Percentiles rank a stretch among this genome's conserved stretches.
phyloP scores from a whole-genome alignment of 2,888 invertebrate species.

The Chrysolina haemoptera region DNA sequence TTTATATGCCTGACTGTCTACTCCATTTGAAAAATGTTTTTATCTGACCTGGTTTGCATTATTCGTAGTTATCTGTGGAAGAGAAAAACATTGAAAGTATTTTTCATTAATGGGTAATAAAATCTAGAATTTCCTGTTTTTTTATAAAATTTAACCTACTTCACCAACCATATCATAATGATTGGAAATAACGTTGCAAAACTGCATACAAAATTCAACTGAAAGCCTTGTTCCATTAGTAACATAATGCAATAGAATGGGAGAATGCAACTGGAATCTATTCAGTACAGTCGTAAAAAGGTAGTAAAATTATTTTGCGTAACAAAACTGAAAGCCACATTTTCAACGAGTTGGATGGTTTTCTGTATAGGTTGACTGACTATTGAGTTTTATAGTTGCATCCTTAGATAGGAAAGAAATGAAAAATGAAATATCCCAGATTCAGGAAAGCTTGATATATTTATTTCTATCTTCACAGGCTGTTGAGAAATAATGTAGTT shows the following conservation, averaged over 20 bases:
- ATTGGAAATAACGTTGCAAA: neutral
- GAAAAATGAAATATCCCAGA: too few species aligned
- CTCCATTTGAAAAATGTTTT: neutral
- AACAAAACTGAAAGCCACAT: neutral
- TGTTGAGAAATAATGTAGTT: too few species aligned
- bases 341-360: neutral
- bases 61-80: neutral
- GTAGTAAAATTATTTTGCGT: neutral
- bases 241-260: neutral
- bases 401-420: too few species aligned
- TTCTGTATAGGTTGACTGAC: too few species aligned
- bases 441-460: too few species aligned
- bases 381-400: too few species aligned
- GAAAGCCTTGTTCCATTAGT: neutral
- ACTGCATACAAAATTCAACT: neutral
- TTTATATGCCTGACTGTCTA: too few species aligned
- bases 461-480: too few species aligned
- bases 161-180: neutral
- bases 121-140: conserved; percentile 13
- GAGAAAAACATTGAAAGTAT: neutral
- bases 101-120: neutral
- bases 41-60: neutral
- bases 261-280: neutral
- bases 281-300: conserved; percentile 10
- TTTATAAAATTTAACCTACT: neutral